Evolutionary conservation across 2,888 invertebrate species (phyloP).

Genomic region (Coremacera marginata): DNA sequence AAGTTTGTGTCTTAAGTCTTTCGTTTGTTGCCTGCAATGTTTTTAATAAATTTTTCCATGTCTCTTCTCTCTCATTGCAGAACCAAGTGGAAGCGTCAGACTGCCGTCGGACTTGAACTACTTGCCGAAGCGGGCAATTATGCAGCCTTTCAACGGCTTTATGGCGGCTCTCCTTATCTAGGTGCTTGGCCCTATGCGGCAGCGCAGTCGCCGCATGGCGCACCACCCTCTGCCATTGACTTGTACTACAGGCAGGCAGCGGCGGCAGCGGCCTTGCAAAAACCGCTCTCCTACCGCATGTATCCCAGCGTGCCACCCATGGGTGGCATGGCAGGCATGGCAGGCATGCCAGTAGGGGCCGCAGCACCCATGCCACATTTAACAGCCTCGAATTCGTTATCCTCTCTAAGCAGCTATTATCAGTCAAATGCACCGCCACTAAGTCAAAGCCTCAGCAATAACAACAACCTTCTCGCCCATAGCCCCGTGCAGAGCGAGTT

Average conservation of each 20-base stretch:
- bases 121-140: conserved; percentile 97
- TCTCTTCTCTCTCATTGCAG: conserved; percentile 64
- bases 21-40: neutral
- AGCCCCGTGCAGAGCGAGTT: conserved; percentile 48
- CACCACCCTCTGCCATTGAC: conserved; percentile 79
- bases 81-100: conserved; percentile 99
- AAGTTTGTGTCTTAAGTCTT: conserved; percentile 22
- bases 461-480: neutral
- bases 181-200: conserved; percentile 73
- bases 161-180: conserved; percentile 78
- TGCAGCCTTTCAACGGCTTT: conserved; percentile 95
- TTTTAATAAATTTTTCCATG: neutral
- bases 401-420: conserved; percentile 72
- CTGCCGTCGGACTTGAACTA: conserved; percentile 96
- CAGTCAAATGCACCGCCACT: conserved; percentile 61
- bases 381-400: conserved; percentile 75
- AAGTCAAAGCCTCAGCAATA: conserved; percentile 33
- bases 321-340: conserved; percentile 56
- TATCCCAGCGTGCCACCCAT: conserved; percentile 69
- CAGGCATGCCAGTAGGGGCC: conserved; percentile 48
- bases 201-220: conserved; percentile 74
- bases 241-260: conserved; percentile 84
- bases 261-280: conserved; percentile 84
- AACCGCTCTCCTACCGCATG: conserved; percentile 82
- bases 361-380: conserved; percentile 58